A percentile compares a stretch with the other conserved stretches of the same genome.
Conservation (phyloP, 2,797 vertebrate genomes). For the Platyrinchus mystaceus region DNA sequence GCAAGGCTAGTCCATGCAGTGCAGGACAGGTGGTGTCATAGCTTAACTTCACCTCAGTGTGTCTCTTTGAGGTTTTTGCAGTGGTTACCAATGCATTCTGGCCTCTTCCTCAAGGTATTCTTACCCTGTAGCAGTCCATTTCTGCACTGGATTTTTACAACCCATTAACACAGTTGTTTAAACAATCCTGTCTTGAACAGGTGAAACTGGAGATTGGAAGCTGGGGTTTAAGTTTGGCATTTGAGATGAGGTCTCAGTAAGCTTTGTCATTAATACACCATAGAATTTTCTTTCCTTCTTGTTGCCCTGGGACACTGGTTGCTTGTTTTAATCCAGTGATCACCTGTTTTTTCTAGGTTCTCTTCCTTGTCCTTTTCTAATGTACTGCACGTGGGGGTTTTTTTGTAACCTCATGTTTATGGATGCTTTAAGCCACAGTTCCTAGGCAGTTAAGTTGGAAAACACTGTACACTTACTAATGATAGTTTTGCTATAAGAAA, state of each 20-base stretch:
- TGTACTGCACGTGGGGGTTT: rapidly evolving
- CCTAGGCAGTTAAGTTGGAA: background rate
- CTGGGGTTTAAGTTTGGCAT: background rate
- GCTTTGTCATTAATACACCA: background rate
- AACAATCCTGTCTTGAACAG: background rate
- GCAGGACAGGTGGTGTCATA: background rate
- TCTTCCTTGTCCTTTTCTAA: background rate
- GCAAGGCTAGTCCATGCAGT: background rate
- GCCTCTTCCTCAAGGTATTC: background rate
- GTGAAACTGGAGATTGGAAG: background rate
- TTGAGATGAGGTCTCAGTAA: background rate
- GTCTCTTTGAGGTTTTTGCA: background rate
- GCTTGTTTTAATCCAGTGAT: background rate
- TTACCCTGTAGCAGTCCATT: background rate
- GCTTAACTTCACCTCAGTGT: background rate
- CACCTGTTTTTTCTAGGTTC: background rate
- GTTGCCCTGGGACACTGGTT: background rate
- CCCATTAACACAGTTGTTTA: background rate
- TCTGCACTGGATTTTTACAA: background rate
- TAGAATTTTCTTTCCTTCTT: background rate
- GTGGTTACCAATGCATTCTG: background rate
- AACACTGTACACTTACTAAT: background rate
- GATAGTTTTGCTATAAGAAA: background rate
- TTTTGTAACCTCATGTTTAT: background rate
- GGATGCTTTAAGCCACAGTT: background rate